Base-by-base conservation (phyloP, 2,888 invertebrate species). In the Phytoseiulus persimilis region DNA sequence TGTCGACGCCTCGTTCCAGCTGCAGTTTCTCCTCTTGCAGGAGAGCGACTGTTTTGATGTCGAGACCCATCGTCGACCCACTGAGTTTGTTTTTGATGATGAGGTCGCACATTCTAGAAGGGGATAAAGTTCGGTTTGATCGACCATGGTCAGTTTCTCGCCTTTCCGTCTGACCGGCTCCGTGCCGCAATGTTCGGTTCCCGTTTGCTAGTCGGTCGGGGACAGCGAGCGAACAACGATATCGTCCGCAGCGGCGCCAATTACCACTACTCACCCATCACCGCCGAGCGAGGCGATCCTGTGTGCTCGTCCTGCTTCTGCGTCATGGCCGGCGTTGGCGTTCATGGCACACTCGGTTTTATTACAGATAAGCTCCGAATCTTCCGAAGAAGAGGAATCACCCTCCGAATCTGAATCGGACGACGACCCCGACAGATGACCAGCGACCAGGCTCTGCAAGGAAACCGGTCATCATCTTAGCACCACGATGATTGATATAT, bases 331-430 rank as follows among this genome's bases (percentile, higher is more conserved):
- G 32, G 87, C 87, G 87, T 87, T 87, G 33, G 87, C 87, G 87
- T 87, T 87, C 87, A 87, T 87, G 87, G 87, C 87, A 33, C 87
- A 87, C 87, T 87, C 87, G 87, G 87, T 87, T 32, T 87, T 87
- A 32, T 87, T 87, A 45, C 87, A 87, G 33, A 87, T 87, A 87
- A 87, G 87, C 87, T 87, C 87, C 87, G 87, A 87, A 33, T 87
- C 87, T 45, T 87, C 87, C 39, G 87, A 87, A 45, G 87, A 87
- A 33, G 87, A 87, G 39, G 87, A 87, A 32, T 33, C 32, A 28
- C 87, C 33, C n/a, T 87, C 87, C 32, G 87, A 87, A 87, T 87
- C 87, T n/a, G 87, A 87, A 23, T 87, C 87, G 32, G 87, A 87
- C 87, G 87, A 87, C 87, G 87, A 87, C 87, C 87, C 87, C 32